phyloP scores from a whole-genome alignment of 2,113 vertebrate genomes.

The Rhodinocichla rosea region DNA sequence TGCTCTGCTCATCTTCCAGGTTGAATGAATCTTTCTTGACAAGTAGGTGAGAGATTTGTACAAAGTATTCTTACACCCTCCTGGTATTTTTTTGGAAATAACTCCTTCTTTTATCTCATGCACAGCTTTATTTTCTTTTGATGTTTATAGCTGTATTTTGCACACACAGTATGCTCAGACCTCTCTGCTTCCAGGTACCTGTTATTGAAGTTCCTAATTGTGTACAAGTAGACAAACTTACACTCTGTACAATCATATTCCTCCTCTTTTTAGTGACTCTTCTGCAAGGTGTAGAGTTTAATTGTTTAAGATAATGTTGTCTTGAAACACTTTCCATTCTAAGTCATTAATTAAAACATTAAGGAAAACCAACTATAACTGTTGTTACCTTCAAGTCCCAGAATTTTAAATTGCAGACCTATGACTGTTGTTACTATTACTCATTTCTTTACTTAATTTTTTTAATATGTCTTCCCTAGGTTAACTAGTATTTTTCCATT shows the following conservation, averaged over 20 bases:
- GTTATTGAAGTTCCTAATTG: background rate
- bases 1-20: background rate
- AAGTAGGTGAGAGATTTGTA: background rate
- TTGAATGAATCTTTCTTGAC: background rate
- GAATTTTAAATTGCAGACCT: background rate
- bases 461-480: background rate
- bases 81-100: background rate
- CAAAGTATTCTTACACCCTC: background rate
- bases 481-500: background rate
- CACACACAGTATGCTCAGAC: background rate
- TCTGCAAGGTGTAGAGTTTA: background rate
- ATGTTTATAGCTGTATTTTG: background rate
- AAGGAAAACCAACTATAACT: background rate
- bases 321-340: background rate
- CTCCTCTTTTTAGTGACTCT: background rate
- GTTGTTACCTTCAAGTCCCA: background rate
- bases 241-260: background rate
- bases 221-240: background rate
- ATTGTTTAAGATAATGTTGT: background rate
- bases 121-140: background rate
- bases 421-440: background rate
- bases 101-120: background rate
- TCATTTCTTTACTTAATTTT: background rate
- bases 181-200: background rate
- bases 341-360: background rate